Evolutionary conservation across 2,797 vertebrate genomes (phyloP), one percentile per base, ranked within the genome.

Genomic region (Spondyliosoma cantharus): DNA sequence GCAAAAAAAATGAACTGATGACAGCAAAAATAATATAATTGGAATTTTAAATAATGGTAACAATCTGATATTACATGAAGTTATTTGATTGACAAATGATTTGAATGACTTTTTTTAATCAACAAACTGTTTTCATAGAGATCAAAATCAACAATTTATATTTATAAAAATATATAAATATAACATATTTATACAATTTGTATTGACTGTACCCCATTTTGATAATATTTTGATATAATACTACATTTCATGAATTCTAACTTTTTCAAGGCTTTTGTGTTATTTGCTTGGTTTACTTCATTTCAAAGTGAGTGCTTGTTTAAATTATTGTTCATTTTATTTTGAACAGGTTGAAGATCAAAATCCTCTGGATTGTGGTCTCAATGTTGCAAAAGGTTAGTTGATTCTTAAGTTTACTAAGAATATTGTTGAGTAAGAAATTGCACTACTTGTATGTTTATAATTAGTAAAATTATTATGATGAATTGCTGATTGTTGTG

Each of bases 321-420:
- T 48, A 16, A 37, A 59, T 53, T 4, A 15, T 49, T 14, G 56
- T 27, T 46, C 0, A 4, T 16, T 42, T 29, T 17, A 5, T 79
- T 64, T 60, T 76, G 49, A 37, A 46, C 74, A 92, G 92, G 25
- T 56, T 63, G 79, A 85, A 65, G 78, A 67, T 52, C 69, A 67
- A 14, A 60, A 49, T 0, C 1, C 32, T 59, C 5, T 0, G 1
- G 71, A 70, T 27, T 64, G 76, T 66, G 48, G 61, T 12, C 53
- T 8, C 32, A 56, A 50, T 0, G 3, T 56, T 17, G 42, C 19
- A 72, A 74, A 87, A 86, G 89, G 92, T 90, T 6, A 29, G 86
- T 82, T 60, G 2, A 3, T 50, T 61, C 4, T 17, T 27, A 19
- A 1, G 16, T 59, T 57, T 4, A 19, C 20, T 75, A 16, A 53